Base-by-base conservation (phyloP, 2,113 vertebrate species). In the Onychostruthus taczanowskii region DNA sequence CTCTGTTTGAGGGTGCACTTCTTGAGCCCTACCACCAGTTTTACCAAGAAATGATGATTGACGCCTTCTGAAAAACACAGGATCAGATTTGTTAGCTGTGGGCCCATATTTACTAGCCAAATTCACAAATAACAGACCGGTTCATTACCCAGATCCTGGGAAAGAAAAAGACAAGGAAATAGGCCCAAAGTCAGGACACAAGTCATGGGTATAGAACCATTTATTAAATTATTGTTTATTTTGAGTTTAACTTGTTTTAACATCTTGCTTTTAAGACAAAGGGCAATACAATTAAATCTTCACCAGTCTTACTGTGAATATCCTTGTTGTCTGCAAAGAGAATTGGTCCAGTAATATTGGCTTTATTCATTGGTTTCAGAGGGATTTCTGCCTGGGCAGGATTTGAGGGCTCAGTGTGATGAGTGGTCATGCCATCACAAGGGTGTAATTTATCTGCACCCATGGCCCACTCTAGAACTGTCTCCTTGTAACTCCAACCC, bases 371-470 rank as follows among this genome's bases (percentile, higher is more conserved):
- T 63, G 63, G 24, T 85, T 84, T 78, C 37, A 49, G 56, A 68
- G 47, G 37, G 35, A 46, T 69, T 96, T 66, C 43, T 96, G 31
- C 46, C 46, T 66, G 26, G 66, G 31, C 26, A 53, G 78, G 33
- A 6, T 46, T 84, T 69, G 58, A 47, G 43, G 27, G 9, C 47
- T 89, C 26, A 44, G 10, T 73, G 9, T 24, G 33, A 33, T 24
- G 35, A 7, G 6, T 58, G 37, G 10, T 37, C 37, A 31, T 20
- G 22, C 13, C 12, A 27, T 58, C 4, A 3, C 8, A 19, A 69
- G 5, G 0, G 0, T 46, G 13, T 18, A 7, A 17, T 46, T 87
- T 35, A 53, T n/a, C 28, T 92, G 50, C 1, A 2, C 18, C 19
- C 18, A 1, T 30, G 50, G 22, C 10, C 15, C 47, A 10, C 61